phyloP scores from a whole-genome alignment of 2,888 invertebrate species.

The Rhorus exstirpatorius region DNA sequence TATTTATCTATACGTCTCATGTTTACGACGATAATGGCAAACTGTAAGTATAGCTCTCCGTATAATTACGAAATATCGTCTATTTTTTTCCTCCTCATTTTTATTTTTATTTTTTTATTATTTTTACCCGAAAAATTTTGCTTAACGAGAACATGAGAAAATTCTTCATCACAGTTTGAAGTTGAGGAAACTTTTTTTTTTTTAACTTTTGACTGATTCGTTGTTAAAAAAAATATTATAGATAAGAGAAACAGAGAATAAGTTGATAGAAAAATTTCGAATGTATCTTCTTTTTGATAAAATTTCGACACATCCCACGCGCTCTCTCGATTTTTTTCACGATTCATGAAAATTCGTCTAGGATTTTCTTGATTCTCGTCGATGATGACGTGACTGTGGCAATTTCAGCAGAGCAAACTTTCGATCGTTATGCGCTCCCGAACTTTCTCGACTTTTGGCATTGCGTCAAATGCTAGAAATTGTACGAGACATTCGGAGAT shows the following conservation, averaged over 20 bases:
- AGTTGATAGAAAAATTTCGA: too few relatives aligned
- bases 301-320: too few relatives aligned
- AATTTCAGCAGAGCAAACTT: constrained; percentile 39
- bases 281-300: too few relatives aligned
- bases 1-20: too few relatives aligned
- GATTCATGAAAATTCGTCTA: background rate
- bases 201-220: too few relatives aligned
- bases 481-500: background rate
- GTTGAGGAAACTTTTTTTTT: too few relatives aligned
- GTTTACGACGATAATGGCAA: too few relatives aligned
- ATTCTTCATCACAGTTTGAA: background rate
- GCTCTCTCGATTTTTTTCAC: too few relatives aligned
- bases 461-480: constrained; percentile 44
- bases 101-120: background rate
- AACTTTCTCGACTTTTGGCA: constrained; percentile 67
- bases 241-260: too few relatives aligned
- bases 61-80: too few relatives aligned
- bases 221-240: too few relatives aligned
- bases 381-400: constrained; percentile 13
- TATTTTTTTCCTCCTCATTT: background rate
- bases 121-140: constrained; percentile 11
- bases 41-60: too few relatives aligned
- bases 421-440: constrained; percentile 35
- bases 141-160: constrained; percentile 21
- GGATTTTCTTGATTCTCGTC: background rate